Evolutionary conservation across 2,113 vertebrate species (phyloP), one percentile per base, ranked within the genome.

Genomic region (Nipponia nippon): DNA sequence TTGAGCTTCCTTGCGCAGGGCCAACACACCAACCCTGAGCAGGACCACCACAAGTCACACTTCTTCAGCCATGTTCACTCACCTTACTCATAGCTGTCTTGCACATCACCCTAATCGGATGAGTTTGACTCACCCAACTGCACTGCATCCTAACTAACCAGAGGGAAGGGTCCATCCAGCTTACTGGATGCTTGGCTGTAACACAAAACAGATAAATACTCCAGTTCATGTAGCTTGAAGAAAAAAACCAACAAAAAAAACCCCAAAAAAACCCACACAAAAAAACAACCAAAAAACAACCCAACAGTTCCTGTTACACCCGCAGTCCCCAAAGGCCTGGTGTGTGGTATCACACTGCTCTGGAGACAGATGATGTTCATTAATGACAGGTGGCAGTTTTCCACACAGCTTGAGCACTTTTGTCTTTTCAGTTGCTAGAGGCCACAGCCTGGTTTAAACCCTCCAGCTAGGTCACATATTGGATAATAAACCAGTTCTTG

Each of bases 1-100:
- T 10, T 1, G 1, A 69, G 26, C 13, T 52, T 20, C 6, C 16
- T 70, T 63, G 17, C 1, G 1, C 15, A 25, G 25, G 22, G 18
- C 13, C 11, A 12, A 59, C 29, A 42, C 21, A 58, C 5, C 10
- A 47, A 17, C 4, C 10, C 26, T 36, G 11, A 65, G 63, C 20
- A 70, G 34, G 38, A 50, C 32, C 17, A 56, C 14, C n/a, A 44
- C 27, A 21, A 50, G 25, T 49, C 19, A 11, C 2, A 1, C 5
- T 62, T 67, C 25, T 32, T 47, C 25, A 73, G 13, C 29, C n/a
- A 40, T 1, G 0, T 78, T 50, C 2, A 0, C 25, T 67, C 18
- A 56, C 36, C 10, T 36, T 44, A 10, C 12, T 34, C 12, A 1
- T 17, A 55, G 47, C 19, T 38, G 16, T 55, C 56, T 58, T 16